Base-by-base conservation (phyloP, 53 echinoderm and acorn worm species). In the Echinarachnius parma region DNA sequence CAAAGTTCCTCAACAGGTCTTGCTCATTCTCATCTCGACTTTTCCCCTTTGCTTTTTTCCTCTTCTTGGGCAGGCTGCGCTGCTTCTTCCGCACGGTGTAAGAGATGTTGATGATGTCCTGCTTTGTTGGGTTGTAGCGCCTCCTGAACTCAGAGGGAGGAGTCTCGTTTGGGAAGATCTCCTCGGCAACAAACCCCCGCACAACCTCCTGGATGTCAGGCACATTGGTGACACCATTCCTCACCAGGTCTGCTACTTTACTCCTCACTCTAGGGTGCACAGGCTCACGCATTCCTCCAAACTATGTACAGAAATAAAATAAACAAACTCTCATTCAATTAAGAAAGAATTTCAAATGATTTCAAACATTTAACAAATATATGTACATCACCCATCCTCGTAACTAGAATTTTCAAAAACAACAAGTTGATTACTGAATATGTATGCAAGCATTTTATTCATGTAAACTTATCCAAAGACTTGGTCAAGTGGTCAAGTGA, bases 221-320 rank as follows among this genome's bases (percentile, higher is more conserved):
- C 0, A 78, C 64, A 15, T 37, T 62, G 34, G 22, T 50, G 23
- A 78, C 27, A 48, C 78, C 78, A 16, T 35, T 34, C 9, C 11
- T 10, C 16, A 78, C 78, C 1, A 78, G 64, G 4, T 53, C 36
- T 1, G 21, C 42, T 15, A 78, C 53, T 39, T 64, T 78, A 15
- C 52, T 21, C 19, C 50, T 63, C 3, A 78, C 64, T 13, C 48
- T 16, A 19, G 74, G 74, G 74, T 72, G 55, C 14, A 72, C 57
- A 0, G 74, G 74, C 56, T 72, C 74, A n/a, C 74, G 35, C 74
- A 72, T 55, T 31, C 74, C 74, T 56, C 55, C 74, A 57, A 72
- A 72, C 74, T 72, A 57, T 5, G 23, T 5, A 50, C 4, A 50
- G 52, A 50, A 50, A 39, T 9, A 13, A 39, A 39, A 13, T 39